Percentiles rank a stretch among this genome's conserved stretches.
These are phyloP conservation scores for Pachliopta kotzebuea DNA, from an alignment of 2,888 invertebrate species.

Conservation along the genomic window DNA sequence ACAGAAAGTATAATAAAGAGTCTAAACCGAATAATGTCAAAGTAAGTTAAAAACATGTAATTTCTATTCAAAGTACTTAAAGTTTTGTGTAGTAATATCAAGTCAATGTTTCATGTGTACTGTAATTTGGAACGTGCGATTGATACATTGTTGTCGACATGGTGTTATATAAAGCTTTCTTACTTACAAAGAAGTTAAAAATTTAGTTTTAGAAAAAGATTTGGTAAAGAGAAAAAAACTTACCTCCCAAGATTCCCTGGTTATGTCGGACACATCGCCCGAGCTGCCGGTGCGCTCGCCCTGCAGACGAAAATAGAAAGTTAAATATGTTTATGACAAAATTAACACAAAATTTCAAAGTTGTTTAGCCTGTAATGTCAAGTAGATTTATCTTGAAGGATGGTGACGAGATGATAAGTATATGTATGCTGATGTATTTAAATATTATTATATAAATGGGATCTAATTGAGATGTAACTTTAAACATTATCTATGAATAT, in stretches of 20 bases:
- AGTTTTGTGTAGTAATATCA: conserved; percentile 34
- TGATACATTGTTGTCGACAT: conserved; percentile 53
- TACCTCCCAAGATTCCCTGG: conserved; percentile 97
- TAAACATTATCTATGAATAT: not conserved
- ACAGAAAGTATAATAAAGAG: not conserved
- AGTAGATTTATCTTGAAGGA: conserved; percentile 29
- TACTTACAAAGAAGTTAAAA: conserved; percentile 46
- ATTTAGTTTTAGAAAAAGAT: conserved; percentile 20
- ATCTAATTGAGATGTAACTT: conserved; percentile 11
- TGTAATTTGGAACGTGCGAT: conserved; percentile 66
- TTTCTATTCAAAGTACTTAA: conserved; percentile 37
- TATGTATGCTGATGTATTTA: conserved; percentile 31
- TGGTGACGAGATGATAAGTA: conserved; percentile 44
- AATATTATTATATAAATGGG: conserved; percentile 22
- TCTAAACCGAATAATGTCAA: not conserved
- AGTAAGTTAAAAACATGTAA: conserved; percentile 28
- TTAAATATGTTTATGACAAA: conserved; percentile 5
- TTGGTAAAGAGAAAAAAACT: conserved; percentile 56
- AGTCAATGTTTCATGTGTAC: conserved; percentile 68
- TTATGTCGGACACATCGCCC: conserved; percentile 89
- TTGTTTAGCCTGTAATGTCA: conserved; percentile 8
- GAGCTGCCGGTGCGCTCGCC: conserved; percentile 83
- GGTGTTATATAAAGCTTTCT: conserved; percentile 56
- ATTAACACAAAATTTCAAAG: conserved; percentile 14
- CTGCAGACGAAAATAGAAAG: conserved; percentile 37